Base-by-base conservation (phyloP, 2,888 invertebrate genomes). In the Mystacides longicornis region DNA sequence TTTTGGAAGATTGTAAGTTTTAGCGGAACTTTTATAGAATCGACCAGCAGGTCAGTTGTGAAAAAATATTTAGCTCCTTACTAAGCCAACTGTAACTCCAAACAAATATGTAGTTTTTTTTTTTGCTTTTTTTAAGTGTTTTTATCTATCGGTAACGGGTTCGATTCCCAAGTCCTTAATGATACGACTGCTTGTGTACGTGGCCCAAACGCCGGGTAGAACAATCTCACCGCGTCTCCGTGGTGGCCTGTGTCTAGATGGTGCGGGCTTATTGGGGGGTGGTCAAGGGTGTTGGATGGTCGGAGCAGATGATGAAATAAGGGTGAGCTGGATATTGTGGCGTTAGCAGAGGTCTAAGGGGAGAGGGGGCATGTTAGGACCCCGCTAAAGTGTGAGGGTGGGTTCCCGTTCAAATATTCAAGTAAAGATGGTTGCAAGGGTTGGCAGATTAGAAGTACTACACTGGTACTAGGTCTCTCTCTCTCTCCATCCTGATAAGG, bases 161-260 rank as follows among this genome's bases (percentile, higher is more conserved):
- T 37, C 37, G 14, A n/a, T 3, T 37, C 14, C 37, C 14, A 7
- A 14, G 37, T 14, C 37, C 37, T 48, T 48, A 48, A 48, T 48
- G 48, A 48, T 48, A 48, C 22, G 23, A 23, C n/a, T 23, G 48
- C 48, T 48, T 48, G 23, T 48, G 48, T 48, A 23, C 23, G 23
- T n/a, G 23, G 48, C n/a, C 48, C 23, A 48, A 48, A 48, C 48
- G 23, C 48, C 23, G 16, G 48, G 48, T 21, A 48, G 48, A 23
- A n/a, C 43, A n/a, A 43, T 48, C 48, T n/a, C 20, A n/a, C 37
- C 14, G 16, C 37, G 14, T 5, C 11, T 27, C 27, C 5, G 27
- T 27, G 5, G 37, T 37, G 16, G 37, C 16, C 14, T n/a, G 37
- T 16, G 37, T 11, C 46, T 18, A 46, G 21, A 46, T 21, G 46